phyloP scores from a whole-genome alignment of 2,797 vertebrate species.

The Channa striata region DNA sequence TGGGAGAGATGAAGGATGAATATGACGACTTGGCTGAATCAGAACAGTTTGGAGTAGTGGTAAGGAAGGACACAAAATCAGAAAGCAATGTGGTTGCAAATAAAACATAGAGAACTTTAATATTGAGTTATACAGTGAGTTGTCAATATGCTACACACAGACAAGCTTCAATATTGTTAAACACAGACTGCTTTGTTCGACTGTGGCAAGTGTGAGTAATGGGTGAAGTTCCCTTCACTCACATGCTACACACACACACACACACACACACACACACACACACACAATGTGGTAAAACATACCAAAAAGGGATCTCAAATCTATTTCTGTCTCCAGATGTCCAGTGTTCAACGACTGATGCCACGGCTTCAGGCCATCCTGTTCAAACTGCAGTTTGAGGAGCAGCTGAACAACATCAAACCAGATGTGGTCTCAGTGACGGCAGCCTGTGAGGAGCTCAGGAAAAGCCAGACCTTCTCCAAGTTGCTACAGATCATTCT shows the following conservation, averaged over 20 bases:
- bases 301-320: slow-evolving; percentile 14
- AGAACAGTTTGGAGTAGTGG: slow-evolving; percentile 91
- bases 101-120: slow-evolving; percentile 2
- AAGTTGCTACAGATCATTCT: slow-evolving; percentile 88
- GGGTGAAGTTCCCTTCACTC: slow-evolving; percentile 32
- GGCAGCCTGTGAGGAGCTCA: slow-evolving; percentile 92
- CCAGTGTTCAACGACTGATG: slow-evolving; percentile 86
- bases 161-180: slow-evolving; percentile 21
- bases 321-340: slow-evolving; percentile 82
- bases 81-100: slow-evolving; percentile 25
- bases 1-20: slow-evolving; percentile 89
- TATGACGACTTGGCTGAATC: slow-evolving; percentile 90
- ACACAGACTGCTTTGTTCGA: slow-evolving; percentile 61
- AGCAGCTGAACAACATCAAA: slow-evolving; percentile 93
- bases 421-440: slow-evolving; percentile 93
- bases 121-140: not conserved
- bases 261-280: not conserved
- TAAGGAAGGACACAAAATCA: slow-evolving; percentile 67
- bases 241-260: not conserved
- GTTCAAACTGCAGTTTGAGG: slow-evolving; percentile 92
- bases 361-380: slow-evolving; percentile 88
- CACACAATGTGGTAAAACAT: slow-evolving; percentile 7
- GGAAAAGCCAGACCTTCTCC: slow-evolving; percentile 86
- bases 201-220: slow-evolving; percentile 44
- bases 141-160: slow-evolving; percentile 31